Evolutionary conservation across 2,113 vertebrate genomes (phyloP), one percentile per base, ranked within the genome.

Genomic region (Anguilla rostrata): DNA sequence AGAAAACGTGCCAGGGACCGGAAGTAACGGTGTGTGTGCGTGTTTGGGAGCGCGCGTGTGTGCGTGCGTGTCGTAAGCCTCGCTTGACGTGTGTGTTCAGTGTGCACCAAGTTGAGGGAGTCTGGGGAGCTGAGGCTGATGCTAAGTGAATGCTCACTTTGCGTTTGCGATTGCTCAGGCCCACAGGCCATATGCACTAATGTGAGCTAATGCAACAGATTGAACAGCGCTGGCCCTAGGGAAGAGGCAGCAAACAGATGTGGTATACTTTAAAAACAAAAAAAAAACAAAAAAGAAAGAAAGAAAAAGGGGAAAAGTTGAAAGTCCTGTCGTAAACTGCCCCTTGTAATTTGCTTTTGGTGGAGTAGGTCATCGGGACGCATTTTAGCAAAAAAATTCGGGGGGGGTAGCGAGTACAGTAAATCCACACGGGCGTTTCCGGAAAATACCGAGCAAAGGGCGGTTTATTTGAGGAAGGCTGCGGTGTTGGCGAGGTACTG

Each of bases 131-230:
- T 93, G 93, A 95, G 93, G 91, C 91, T 95, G 95, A 95, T 94
- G 93, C 93, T 94, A 95, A 96, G 95, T 94, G 95, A 96, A 96
- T 94, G 94, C 94, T 96, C 95, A 95, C 95, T 95, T 95, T 95
- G 94, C 92, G 91, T 95, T 66, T 94, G 94, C 95, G 95, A 96
- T 95, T 95, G 94, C 94, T 89, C 88, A 93, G 93, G 93, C 95
- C 95, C 95, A 94, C 94, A 94, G 95, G 95, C 95, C 91, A 96
- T 94, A 93, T 95, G 95, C 95, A 92, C 95, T 96, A 96, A 96
- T 96, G 95, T 96, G 95, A 96, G 94, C 94, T 96, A 96, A 96
- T 96, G 95, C 95, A 96, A 96, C 95, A 96, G 95, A 96, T 96
- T 96, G 96, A 94, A 94, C 95, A 94, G 95, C 88, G 87, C 92